These are phyloP conservation scores for Allacma fusca DNA, from an alignment of 2,888 invertebrate genomes.

Conservation along the genomic window DNA sequence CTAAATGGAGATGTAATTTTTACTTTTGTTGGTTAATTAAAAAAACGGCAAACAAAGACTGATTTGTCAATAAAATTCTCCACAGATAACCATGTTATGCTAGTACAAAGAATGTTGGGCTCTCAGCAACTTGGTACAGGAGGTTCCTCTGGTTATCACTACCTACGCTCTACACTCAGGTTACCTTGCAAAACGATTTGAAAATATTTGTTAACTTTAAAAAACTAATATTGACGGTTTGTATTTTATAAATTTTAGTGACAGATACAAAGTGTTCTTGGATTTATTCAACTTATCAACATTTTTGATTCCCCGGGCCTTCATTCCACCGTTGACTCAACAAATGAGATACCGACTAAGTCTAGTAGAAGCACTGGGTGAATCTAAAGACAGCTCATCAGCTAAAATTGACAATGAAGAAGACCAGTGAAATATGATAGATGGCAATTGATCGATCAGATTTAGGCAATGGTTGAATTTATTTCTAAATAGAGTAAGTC, in stretches of 20 bases:
- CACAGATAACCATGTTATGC: slow-evolving; percentile 94
- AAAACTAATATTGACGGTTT: no score
- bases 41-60: no score
- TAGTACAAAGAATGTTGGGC: slow-evolving; percentile 99
- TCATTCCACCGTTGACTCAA: slow-evolving; percentile 86
- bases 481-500: no score
- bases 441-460: no score
- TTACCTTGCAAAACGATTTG: slow-evolving; percentile 64
- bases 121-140: slow-evolving; percentile 95
- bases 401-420: not conserved
- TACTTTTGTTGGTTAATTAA: not conserved
- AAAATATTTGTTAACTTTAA: no score
- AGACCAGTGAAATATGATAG: not conserved
- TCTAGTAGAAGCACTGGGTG: slow-evolving; percentile 60
- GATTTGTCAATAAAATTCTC: no score
- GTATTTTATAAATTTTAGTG: slow-evolving; percentile 69
- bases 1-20: slow-evolving; percentile 96
- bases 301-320: slow-evolving; percentile 88
- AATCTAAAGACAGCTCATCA: slow-evolving; percentile 22
- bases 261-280: slow-evolving; percentile 97
- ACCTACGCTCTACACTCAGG: slow-evolving; percentile 95
- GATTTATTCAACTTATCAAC: slow-evolving; percentile 98
- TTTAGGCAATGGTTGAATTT: no score
- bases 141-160: slow-evolving; percentile 98
- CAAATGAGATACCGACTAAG: slow-evolving; percentile 81